Conservation (phyloP, 2,113 vertebrate genomes). For the Corythornis vintsioides region DNA sequence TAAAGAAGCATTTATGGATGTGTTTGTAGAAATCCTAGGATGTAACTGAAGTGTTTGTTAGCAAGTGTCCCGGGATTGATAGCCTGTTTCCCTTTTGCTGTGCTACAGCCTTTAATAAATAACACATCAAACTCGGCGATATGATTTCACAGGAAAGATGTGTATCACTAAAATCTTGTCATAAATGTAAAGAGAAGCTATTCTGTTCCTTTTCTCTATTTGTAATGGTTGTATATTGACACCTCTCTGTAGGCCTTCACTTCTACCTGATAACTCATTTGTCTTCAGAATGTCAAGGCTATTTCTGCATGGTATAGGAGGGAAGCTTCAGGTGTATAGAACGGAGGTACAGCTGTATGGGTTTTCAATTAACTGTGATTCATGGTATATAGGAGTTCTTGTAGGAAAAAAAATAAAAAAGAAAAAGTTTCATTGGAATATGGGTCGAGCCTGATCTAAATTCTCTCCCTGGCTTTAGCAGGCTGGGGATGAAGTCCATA, state of each 20-base stretch:
- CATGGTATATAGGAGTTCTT: background rate
- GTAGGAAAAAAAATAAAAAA: background rate
- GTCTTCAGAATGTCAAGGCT: background rate
- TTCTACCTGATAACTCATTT: background rate
- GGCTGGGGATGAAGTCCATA: background rate
- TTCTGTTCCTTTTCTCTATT: background rate
- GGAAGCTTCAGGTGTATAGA: background rate
- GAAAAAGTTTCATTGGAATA: background rate
- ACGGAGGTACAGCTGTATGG: background rate
- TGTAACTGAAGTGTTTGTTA: background rate
- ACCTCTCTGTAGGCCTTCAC: background rate
- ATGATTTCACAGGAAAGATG: background rate
- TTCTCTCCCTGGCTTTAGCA: background rate
- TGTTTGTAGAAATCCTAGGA: background rate
- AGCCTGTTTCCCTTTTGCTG: background rate
- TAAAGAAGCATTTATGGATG: slow-evolving; percentile 15
- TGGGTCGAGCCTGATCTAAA: background rate
- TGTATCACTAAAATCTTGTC: background rate
- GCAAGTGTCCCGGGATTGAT: background rate
- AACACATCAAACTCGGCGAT: background rate
- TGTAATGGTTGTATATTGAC: background rate
- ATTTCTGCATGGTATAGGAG: background rate
- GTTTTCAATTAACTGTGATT: background rate
- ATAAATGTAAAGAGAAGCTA: background rate
- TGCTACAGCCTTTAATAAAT: background rate